Percentiles rank a stretch among this genome's conserved stretches.
These are phyloP conservation scores for Andrena flavipes DNA, from an alignment of 2,888 invertebrate species.

Conservation along the genomic window DNA sequence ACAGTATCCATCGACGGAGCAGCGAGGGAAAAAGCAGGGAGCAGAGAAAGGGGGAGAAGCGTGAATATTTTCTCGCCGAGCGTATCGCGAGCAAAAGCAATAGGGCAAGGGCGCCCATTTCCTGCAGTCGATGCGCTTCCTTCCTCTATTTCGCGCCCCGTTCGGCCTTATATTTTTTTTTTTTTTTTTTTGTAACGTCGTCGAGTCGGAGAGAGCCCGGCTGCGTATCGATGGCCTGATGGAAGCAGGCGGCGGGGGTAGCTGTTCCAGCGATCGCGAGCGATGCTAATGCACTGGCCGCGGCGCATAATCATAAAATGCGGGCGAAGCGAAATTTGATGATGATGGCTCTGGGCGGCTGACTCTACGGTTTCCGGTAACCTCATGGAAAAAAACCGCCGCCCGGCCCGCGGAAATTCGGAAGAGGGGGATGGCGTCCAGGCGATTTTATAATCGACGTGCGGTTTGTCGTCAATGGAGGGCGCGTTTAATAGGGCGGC, in stretches of 20 bases:
- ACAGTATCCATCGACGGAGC: conserved; percentile 13
- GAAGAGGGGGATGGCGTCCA: conserved; percentile 57
- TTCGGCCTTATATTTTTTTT: conserved; percentile 18
- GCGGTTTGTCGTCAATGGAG: conserved; percentile 68
- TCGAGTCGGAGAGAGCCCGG: background rate
- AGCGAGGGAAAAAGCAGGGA: conserved; percentile 13
- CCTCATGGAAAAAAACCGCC: conserved; percentile 48
- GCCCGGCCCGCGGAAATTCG: conserved; percentile 54
- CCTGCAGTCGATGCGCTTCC: conserved; percentile 77
- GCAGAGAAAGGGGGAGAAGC: conserved; percentile 7
- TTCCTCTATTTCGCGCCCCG: conserved; percentile 70
- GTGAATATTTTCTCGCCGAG: conserved; percentile 28
- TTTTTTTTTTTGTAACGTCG: background rate
- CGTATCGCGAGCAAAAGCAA: conserved; percentile 49
- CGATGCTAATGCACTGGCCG: conserved; percentile 63
- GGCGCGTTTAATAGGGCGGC: conserved; percentile 62
- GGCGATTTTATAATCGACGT: conserved; percentile 70
- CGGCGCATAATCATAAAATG: conserved; percentile 65
- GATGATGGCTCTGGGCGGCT: conserved; percentile 66
- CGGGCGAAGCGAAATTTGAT: conserved; percentile 67
- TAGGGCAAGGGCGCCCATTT: conserved; percentile 72
- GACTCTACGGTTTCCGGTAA: conserved; percentile 63
- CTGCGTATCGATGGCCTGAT: conserved; percentile 35
- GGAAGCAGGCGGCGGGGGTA: conserved; percentile 40
- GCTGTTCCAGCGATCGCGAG: conserved; percentile 49